phyloP scores from a whole-genome alignment of 2,888 invertebrate genomes.

The Eledone cirrhosa region DNA sequence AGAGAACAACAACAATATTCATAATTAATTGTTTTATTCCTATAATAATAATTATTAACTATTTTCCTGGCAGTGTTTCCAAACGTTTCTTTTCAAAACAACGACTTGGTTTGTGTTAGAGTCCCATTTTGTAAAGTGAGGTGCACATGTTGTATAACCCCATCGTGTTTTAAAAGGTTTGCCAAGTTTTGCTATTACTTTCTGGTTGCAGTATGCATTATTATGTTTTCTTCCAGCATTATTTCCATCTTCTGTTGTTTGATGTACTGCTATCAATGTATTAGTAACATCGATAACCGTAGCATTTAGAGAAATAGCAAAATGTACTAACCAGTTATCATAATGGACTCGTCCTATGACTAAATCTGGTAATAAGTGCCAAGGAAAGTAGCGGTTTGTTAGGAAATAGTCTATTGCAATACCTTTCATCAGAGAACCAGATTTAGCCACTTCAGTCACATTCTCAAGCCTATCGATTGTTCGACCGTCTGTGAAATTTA shows the following conservation, averaged over 20 bases:
- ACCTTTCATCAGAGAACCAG: neutral
- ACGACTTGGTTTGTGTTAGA: neutral
- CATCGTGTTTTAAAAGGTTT: neutral
- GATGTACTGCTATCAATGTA: neutral
- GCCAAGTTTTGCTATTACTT: neutral
- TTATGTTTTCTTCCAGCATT: neutral
- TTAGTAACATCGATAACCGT: neutral
- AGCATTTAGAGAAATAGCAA: neutral
- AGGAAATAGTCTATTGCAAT: constrained; percentile 6
- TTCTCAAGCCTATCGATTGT: neutral
- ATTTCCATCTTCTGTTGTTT: constrained; percentile 19
- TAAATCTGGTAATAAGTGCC: neutral
- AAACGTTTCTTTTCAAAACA: neutral
- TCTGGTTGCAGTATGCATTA: constrained; percentile 1
- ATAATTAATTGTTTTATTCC: neutral
- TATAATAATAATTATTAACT: neutral
- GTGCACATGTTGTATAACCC: constrained; percentile 10
- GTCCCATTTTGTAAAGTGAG: neutral
- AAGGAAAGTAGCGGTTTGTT: neutral
- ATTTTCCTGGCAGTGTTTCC: neutral
- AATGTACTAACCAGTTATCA: constrained; percentile 19
- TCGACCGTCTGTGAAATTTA: neutral
- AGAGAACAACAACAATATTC: neutral
- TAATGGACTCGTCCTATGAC: constrained; percentile 6
- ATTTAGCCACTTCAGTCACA: neutral